Evolutionary conservation across 64 coral and sea anemone species (phyloP), one percentile per base, ranked within the genome.

Genomic region (Montipora cactus): DNA sequence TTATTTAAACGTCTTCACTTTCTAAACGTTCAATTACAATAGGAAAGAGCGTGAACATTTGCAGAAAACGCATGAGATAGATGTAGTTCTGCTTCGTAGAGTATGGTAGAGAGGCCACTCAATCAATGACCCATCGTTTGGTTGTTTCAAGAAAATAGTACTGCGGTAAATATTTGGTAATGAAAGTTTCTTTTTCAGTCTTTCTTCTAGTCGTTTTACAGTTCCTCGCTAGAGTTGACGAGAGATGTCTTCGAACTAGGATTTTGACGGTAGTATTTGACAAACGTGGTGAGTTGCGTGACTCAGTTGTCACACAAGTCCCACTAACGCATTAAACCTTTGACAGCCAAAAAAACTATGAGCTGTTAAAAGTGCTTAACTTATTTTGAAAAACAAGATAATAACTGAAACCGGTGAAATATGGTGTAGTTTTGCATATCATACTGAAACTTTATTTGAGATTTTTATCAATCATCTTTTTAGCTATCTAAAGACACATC

Each of bases 401-500:
- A 4, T 18, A 7, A 59, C 64, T 68, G 64, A 68, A 10, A 68
- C 37, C 64, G 64, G 64, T 18, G 16, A 68, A 49, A 80, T 51
- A 49, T 16, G 8, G 13, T 49, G 11, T 6, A 80, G 21, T 48
- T 80, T 80, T 80, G 14, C 5, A 80, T 7, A 51, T 80, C 20
- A 49, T 28, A 45, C 53, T 57, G 53, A 57, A 57, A 4, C 53
- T 57, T 57, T 57, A 8, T 57, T 80, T 80, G 8, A 15, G 9
- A 67, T 87, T 28, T 72, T 72, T 18, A 49, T 46, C 70, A 10
- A 28, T 78, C 2, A 78, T 61, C 22, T 45, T 55, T 81, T 7
- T 57, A 81, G 79, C 52, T 81, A 20, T 81, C 57, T 72, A 73
- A 55, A 44, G 67, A 71, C 67, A 71, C 61, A 1, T n/a, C 53